Conservation (phyloP, 2,797 vertebrate species). For the Lepidocolaptes lacrymiger region DNA sequence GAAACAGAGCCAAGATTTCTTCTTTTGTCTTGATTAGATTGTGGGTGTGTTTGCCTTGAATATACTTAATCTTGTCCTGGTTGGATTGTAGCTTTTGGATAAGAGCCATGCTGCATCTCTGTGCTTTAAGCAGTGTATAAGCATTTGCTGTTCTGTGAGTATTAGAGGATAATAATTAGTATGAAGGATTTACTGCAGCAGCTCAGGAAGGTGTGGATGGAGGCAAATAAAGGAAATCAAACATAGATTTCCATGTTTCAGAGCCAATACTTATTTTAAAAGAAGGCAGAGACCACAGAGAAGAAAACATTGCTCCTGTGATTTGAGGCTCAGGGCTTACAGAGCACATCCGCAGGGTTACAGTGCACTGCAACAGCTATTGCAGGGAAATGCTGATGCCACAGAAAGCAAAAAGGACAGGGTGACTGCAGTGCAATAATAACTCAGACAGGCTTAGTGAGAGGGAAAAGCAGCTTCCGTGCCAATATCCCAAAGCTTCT, state of each 20-base stretch:
- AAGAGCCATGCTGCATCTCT: neutral
- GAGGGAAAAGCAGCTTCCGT: conserved; percentile 65
- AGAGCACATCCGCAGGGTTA: conserved; percentile 54
- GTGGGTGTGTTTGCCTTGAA: conserved; percentile 48
- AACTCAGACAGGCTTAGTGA: conserved; percentile 69
- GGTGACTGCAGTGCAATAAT: conserved; percentile 56
- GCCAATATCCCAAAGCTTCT: neutral
- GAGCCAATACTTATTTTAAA: neutral
- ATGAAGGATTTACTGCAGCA: neutral
- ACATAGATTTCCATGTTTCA: neutral
- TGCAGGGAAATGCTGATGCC: conserved; percentile 73
- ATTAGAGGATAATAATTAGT: conserved; percentile 30
- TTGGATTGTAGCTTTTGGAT: conserved; percentile 32
- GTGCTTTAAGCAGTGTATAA: neutral
- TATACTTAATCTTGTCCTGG: conserved; percentile 38
- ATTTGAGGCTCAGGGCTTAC: neutral
- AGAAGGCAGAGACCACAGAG: neutral
- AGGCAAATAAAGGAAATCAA: conserved; percentile 3
- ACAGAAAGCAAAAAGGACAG: conserved; percentile 58
- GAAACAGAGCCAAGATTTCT: conserved; percentile 29
- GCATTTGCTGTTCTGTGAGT: neutral
- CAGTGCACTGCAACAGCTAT: neutral
- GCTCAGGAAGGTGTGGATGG: conserved; percentile 22
- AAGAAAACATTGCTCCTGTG: neutral
- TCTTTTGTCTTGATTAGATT: conserved; percentile 64